Evolutionary conservation across 2,888 invertebrate species (phyloP), one percentile per base, ranked within the genome.

Genomic region (Synanthedon andrenaeformis): DNA sequence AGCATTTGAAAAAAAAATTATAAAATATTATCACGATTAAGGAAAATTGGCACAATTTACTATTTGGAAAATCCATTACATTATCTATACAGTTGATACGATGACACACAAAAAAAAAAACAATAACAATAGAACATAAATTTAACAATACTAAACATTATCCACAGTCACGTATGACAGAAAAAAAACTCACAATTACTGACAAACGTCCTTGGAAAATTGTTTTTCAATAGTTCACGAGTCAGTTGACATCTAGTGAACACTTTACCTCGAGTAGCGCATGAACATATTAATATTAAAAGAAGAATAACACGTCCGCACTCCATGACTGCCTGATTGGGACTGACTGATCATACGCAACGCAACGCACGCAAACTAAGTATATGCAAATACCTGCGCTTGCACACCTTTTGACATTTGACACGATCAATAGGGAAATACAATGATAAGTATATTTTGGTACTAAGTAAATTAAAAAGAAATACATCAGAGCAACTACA

Each of bases 211-310:
- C 92, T 89, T 59, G 90, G 89, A 65, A 93, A 91, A 61, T 89
- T 89, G 61, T 89, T 89, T 59, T 89, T 89, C 59, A 90, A 66
- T 53, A 94, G 75, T 70, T 92, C 93, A 56, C 91, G 88, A 13
- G 91, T 92, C 54, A 92, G 84, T 55, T 93, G 91, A 69, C 94
- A 94, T 76, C 90, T 80, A 2, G 90, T 90, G 62, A 90, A 90
- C 55, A 91, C 89, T 85, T 91, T 92, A 2, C 74, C 70, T 52
- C 84, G 64, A 41, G 70, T 62, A 13, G 70, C 58, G 57, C 70
- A 62, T 59, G 72, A 59, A 59, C 70, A 69, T 61, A 79, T 57
- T 53, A 76, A 55, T 58, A 77, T 53, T 53, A 77, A 53, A 2
- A 68, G 14, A 28, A 62, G 41, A 17, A 70, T 11, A 13, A 67